Base-by-base conservation (phyloP, 2,888 invertebrate genomes). In the Watsonalla binaria region DNA sequence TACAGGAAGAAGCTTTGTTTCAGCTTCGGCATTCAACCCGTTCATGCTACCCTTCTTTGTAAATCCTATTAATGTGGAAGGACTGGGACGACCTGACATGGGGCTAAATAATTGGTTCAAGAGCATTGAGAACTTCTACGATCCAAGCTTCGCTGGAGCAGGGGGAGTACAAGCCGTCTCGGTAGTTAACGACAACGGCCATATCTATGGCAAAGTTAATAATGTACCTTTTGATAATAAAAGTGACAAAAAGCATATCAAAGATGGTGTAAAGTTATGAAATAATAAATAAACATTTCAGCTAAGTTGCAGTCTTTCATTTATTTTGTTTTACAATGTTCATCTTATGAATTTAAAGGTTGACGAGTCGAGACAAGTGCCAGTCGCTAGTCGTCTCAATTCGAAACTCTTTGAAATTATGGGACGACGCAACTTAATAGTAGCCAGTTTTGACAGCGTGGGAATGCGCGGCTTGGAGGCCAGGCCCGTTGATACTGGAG, bases 381-480 rank as follows among this genome's bases (percentile, higher is more conserved):
- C 2, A 24, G 58, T 45, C 45, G 46, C 58, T 74, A 70, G 78
- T 87, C 87, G 80, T 87, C 86, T 78, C 75, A 67, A 69, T 9
- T 49, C 37, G 14, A 37, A 14, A 9, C 37, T 15, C 9, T 42
- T 5, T 8, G 11, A 42, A 39, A 9, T n/a, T 11, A 34, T 49
- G 5, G 5, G 7, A 6, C 15, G 14, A 9, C 13, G 42, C 46
- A 45, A 33, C 39, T 78, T 65, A 80, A 60, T 84, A 88, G 65
- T 65, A 84, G 35, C 82, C 84, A 49, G 74, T 75, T 61, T 85
- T 84, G 52, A 85, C 63, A 39, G 87, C 76, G 54, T 84, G 78
- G 0, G 87, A 78, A 46, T 86, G 83, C 0, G 85, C 71, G 2
- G 82, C 76, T 52, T 83, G 83, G 51, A 86, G 54, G 35, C 85